A percentile compares a stretch with the other conserved stretches of the same genome.
Evolutionary conservation across 2,113 vertebrate species (phyloP).

Genomic region (Oceanites oceanicus): DNA sequence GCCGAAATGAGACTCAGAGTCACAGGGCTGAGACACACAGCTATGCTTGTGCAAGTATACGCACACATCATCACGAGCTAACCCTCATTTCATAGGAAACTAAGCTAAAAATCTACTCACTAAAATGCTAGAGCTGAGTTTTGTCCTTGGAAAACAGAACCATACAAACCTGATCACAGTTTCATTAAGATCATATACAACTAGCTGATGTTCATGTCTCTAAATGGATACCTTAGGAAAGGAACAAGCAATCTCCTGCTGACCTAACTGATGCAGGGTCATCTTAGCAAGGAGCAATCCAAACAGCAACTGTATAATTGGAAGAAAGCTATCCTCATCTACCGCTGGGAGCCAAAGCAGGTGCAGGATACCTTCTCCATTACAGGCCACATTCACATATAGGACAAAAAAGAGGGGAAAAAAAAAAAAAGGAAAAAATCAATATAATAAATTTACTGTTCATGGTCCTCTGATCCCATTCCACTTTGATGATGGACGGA

Average conservation of each 20-base stretch:
- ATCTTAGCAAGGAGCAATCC: not conserved
- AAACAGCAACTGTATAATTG: not conserved
- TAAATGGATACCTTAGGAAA: not conserved
- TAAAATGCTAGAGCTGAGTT: not conserved
- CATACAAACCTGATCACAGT: not conserved
- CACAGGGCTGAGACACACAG: not conserved
- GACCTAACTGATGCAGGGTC: not conserved
- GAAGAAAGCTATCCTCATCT: not conserved
- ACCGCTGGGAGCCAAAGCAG: not conserved
- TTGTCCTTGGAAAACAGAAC: not conserved
- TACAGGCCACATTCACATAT: not conserved
- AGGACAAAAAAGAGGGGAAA: not conserved
- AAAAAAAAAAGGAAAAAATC: not conserved
- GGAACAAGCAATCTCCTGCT: not conserved
- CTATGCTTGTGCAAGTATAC: not conserved
- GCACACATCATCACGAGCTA: not conserved
- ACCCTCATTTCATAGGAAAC: not conserved
- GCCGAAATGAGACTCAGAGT: not conserved
- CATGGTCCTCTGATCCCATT: not conserved
- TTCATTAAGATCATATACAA: not conserved
- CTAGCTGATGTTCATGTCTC: not conserved
- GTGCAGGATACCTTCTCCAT: not conserved
- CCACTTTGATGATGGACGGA: not conserved
- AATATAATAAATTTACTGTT: conserved; percentile 5
- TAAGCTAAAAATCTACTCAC: not conserved